Conservation (phyloP, 2,797 vertebrate species). For the Chlorospingus flavigularis region DNA sequence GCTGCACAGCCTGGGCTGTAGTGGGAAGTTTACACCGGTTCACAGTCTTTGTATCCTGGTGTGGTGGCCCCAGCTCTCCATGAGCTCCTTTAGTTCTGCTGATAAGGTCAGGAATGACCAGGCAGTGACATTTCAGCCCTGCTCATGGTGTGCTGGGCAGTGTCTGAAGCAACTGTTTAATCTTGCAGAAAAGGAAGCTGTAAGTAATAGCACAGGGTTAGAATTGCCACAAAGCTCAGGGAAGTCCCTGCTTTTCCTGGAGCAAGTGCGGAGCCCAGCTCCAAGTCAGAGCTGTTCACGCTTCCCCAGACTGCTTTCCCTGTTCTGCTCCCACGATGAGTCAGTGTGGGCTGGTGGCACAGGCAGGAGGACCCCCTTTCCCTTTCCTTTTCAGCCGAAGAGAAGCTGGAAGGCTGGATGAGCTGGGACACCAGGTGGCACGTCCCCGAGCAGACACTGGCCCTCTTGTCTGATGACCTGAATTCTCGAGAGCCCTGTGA, state of each 20-base stretch:
- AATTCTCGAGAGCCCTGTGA: background rate
- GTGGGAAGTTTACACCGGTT: background rate
- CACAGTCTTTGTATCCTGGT: fast-evolving
- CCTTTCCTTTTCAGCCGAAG: fast-evolving
- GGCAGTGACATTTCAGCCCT: background rate
- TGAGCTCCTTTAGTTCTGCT: background rate
- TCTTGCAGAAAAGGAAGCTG: background rate
- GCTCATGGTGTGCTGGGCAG: background rate
- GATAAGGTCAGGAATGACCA: background rate
- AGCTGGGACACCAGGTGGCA: background rate
- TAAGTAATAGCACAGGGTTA: background rate
- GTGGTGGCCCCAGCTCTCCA: background rate
- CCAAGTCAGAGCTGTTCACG: fast-evolving
- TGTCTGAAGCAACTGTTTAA: background rate
- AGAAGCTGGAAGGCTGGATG: fast-evolving
- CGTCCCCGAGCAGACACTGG: background rate
- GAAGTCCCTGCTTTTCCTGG: background rate
- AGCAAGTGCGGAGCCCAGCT: background rate
- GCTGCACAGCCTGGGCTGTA: background rate
- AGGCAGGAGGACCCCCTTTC: background rate
- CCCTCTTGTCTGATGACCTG: slow-evolving; percentile 48
- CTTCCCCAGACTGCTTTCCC: background rate
- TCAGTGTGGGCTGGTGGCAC: background rate
- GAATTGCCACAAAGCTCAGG: background rate
- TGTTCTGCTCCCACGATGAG: background rate